These are phyloP conservation scores for Scytalopus superciliaris DNA, from an alignment of 2,113 vertebrate species.

Conservation along the genomic window DNA sequence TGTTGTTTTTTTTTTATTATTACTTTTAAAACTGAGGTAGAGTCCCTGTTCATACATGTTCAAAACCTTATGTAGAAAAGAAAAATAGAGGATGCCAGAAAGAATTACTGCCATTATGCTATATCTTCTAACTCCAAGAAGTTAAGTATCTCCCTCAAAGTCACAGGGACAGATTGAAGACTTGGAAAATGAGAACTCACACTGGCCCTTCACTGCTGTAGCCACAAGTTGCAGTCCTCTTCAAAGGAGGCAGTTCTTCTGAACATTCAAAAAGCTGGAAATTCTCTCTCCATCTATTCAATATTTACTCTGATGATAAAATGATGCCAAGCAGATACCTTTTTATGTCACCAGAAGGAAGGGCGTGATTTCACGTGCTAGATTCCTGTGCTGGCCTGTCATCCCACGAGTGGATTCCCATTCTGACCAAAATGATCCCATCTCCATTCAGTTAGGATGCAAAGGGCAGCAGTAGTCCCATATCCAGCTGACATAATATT, in stretches of 20 bases:
- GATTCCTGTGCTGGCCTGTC: not conserved
- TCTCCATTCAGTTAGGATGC: not conserved
- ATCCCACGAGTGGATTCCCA: not conserved
- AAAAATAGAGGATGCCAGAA: not conserved
- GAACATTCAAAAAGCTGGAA: not conserved
- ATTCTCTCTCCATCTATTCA: not conserved
- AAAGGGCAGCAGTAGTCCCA: not conserved
- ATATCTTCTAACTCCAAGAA: not conserved
- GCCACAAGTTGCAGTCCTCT: not conserved
- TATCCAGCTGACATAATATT: not conserved
- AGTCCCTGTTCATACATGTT: not conserved
- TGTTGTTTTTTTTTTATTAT: not conserved
- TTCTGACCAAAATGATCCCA: not conserved
- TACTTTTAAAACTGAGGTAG: not conserved
- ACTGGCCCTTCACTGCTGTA: not conserved
- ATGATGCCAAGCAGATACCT: not conserved
- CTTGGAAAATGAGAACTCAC: not conserved
- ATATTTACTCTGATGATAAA: not conserved
- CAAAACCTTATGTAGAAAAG: not conserved
- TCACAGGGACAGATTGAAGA: not conserved
- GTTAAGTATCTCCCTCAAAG: not conserved
- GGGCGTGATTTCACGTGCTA: fast-evolving
- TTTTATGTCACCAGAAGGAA: not conserved
- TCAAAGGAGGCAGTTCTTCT: not conserved
- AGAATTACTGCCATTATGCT: not conserved